Conservation (phyloP, 1,140 invertebrate species). For the Zaprionus africanus region DNA sequence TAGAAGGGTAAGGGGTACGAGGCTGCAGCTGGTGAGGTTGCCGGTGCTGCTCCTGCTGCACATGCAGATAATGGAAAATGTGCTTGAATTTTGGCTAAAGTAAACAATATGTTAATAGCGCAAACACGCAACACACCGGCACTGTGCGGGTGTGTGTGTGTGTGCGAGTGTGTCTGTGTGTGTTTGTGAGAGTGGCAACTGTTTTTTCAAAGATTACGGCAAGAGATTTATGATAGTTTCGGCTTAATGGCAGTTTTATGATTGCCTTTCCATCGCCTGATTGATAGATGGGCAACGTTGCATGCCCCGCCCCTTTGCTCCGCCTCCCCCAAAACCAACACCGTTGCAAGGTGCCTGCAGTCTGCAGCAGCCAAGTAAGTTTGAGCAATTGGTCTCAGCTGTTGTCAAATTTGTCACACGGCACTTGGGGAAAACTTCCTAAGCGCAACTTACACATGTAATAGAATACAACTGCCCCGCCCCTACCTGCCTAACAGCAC, state of each 20-base stretch:
- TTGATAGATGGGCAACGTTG: constrained; percentile 60
- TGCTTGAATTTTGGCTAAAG: constrained; percentile 50
- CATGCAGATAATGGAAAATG: constrained; percentile 58
- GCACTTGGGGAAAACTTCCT: constrained; percentile 50
- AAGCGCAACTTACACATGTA: constrained; percentile 77
- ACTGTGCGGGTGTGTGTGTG: background rate
- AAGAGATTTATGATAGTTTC: constrained; percentile 70
- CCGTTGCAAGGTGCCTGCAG: constrained; percentile 28
- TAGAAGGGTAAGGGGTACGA: background rate
- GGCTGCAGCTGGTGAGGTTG: constrained; percentile 3
- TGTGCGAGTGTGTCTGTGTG: background rate
- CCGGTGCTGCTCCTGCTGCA: constrained; percentile 36
- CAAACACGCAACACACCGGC: constrained; percentile 17
- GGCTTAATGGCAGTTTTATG: constrained; percentile 77
- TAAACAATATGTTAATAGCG: constrained; percentile 76
- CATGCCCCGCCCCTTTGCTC: background rate
- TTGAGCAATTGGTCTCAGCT: constrained; percentile 70
- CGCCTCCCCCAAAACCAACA: background rate
- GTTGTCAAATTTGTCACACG: constrained; percentile 75
- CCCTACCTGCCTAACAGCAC: constrained; percentile 4
- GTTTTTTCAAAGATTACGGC: constrained; percentile 61
- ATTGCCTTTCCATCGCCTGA: constrained; percentile 62
- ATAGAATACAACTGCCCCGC: constrained; percentile 58
- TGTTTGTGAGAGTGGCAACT: constrained; percentile 8
- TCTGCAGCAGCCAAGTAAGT: constrained; percentile 7